Evolutionary conservation across 2,797 vertebrate genomes (phyloP).

Genomic region (Spinibarbus caldwelli): DNA sequence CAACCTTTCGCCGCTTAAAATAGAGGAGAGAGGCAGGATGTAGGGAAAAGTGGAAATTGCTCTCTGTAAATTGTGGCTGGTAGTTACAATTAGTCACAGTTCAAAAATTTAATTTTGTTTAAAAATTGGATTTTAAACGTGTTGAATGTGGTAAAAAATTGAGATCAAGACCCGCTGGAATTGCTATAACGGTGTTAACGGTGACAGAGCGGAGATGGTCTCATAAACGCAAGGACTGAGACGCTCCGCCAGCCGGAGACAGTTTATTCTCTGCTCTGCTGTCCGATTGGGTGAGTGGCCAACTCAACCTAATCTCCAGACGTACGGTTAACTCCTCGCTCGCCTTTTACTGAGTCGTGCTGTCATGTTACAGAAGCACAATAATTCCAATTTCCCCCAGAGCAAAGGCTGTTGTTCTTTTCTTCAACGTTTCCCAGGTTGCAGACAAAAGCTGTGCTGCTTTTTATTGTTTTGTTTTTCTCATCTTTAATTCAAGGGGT

Average conservation of each 20-base stretch:
- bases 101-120: slow-evolving; percentile 63
- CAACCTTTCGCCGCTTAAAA: slow-evolving; percentile 1
- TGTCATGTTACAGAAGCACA: slow-evolving; percentile 42
- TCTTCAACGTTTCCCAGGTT: not conserved
- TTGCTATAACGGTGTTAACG: slow-evolving; percentile 39
- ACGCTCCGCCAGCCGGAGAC: slow-evolving; percentile 2
- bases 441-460: not conserved
- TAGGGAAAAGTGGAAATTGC: slow-evolving; percentile 33
- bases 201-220: slow-evolving; percentile 6
- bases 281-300: slow-evolving; percentile 17
- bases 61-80: slow-evolving; percentile 59
- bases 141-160: slow-evolving; percentile 64
- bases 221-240: slow-evolving; percentile 17
- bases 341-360: slow-evolving; percentile 22
- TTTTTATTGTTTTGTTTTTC: not conserved
- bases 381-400: slow-evolving; percentile 28
- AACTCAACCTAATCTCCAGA: slow-evolving; percentile 26
- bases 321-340: slow-evolving; percentile 11
- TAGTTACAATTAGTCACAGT: slow-evolving; percentile 68
- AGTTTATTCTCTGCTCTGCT: slow-evolving; percentile 31
- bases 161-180: slow-evolving; percentile 63
- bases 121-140: slow-evolving; percentile 65
- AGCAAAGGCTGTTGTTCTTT: slow-evolving; percentile 21
- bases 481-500: not conserved
- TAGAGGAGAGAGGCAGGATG: not conserved